Evolutionary conservation across 37 sponge, comb jelly and placozoan genomes (phyloP).

Genomic region (Cladorhizidae sp.): DNA sequence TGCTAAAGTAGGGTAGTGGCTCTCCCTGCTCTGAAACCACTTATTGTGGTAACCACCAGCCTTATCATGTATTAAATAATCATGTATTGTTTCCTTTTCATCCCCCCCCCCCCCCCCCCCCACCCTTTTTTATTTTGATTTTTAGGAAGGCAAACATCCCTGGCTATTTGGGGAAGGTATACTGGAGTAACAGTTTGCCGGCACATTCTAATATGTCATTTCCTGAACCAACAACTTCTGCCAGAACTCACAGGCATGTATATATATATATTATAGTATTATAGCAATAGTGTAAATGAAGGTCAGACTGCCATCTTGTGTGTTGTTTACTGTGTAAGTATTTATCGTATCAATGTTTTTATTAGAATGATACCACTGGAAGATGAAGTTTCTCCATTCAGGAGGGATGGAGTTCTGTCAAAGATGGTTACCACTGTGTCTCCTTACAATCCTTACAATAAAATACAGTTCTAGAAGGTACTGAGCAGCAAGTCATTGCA

Average conservation of each 20-base stretch:
- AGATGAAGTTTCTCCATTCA: slow-evolving; percentile 69
- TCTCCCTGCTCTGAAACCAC: too few relatives aligned
- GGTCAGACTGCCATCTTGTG: too few relatives aligned
- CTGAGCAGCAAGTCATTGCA: too few relatives aligned
- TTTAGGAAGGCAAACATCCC: slow-evolving; percentile 69
- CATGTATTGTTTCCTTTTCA: too few relatives aligned
- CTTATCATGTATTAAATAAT: too few relatives aligned
- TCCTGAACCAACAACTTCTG: slow-evolving; percentile 26
- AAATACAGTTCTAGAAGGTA: slow-evolving; percentile 40
- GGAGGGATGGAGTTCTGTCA: slow-evolving; percentile 61
- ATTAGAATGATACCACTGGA: slow-evolving; percentile 55
- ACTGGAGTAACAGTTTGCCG: slow-evolving; percentile 49
- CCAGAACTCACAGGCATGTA: slow-evolving; percentile 51
- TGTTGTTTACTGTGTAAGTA: neutral
- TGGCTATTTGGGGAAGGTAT: slow-evolving; percentile 63
- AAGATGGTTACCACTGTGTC: slow-evolving; percentile 61
- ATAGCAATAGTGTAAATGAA: too few relatives aligned
- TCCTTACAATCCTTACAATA: slow-evolving; percentile 85
- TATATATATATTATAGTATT: neutral
- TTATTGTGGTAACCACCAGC: too few relatives aligned
- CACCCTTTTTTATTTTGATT: neutral
- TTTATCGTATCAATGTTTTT: neutral
- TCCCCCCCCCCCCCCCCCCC: too few relatives aligned
- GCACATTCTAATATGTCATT: slow-evolving; percentile 28
- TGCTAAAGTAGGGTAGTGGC: too few relatives aligned